A percentile compares a stretch with the other conserved stretches of the same genome.
These are phyloP conservation scores for Leptocoma aspasia DNA, from an alignment of 2,113 vertebrate genomes.

Conservation along the genomic window DNA sequence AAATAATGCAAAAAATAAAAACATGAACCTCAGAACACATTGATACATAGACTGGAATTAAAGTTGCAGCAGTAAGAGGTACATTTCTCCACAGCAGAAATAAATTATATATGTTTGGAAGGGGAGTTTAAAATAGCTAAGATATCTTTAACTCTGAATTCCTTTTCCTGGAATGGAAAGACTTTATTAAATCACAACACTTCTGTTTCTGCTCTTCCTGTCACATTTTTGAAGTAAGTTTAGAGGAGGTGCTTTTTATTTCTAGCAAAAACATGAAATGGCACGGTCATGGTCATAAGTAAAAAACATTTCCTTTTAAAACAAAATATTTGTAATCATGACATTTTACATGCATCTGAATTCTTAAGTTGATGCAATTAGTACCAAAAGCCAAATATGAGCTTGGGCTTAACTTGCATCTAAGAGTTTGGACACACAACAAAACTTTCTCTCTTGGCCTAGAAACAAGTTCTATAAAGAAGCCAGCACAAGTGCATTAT, in stretches of 20 bases:
- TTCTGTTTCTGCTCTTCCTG: background rate
- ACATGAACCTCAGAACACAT: background rate
- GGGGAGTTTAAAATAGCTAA: background rate
- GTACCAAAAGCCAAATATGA: background rate
- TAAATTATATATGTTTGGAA: background rate
- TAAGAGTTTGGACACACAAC: background rate
- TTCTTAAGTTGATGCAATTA: background rate
- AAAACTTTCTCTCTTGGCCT: slow-evolving; percentile 9
- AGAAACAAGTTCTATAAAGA: background rate
- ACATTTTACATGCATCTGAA: background rate
- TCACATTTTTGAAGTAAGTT: background rate
- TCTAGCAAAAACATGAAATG: background rate
- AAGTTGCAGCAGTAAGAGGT: background rate
- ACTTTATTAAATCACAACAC: background rate
- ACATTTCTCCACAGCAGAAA: background rate
- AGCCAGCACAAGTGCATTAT: slow-evolving; percentile 1
- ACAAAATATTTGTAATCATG: background rate
- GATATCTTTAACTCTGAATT: background rate
- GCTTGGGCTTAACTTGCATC: background rate
- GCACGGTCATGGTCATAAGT: background rate
- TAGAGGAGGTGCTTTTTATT: background rate
- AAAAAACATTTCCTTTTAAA: background rate
- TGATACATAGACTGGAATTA: background rate
- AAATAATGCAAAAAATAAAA: background rate
- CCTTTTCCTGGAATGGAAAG: background rate